These are phyloP conservation scores for Myrmophylax atrothorax DNA, from an alignment of 2,113 vertebrate genomes.

Conservation along the genomic window DNA sequence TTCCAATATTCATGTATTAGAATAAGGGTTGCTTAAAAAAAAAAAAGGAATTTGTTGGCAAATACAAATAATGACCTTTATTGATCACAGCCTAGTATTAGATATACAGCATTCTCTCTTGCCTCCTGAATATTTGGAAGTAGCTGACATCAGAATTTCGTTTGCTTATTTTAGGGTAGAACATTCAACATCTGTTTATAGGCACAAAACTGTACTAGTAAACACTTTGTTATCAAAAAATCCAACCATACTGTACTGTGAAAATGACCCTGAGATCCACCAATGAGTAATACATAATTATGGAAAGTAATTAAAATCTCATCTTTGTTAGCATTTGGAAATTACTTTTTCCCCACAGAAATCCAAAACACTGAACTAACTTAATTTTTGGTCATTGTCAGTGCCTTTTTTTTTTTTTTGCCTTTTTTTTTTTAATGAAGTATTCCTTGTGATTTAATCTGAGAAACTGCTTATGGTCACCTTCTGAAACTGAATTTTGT, in stretches of 20 bases:
- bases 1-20: background rate
- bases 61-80: background rate
- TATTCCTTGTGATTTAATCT: background rate
- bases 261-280: background rate
- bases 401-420: fast-evolving
- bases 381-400: background rate
- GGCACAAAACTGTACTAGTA: background rate
- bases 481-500: background rate
- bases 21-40: background rate
- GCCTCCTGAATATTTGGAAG: background rate
- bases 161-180: background rate
- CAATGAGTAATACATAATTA: constrained; percentile 36
- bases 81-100: background rate
- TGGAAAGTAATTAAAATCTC: constrained; percentile 51
- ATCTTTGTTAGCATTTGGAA: constrained; percentile 16
- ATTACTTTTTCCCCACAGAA: background rate
- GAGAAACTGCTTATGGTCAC: background rate
- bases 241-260: background rate
- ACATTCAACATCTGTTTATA: background rate
- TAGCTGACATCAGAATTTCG: background rate
- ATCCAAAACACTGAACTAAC: background rate
- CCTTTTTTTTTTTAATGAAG: background rate
- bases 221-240: background rate
- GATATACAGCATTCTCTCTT: background rate
- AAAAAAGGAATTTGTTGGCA: background rate